phyloP scores from a whole-genome alignment of 2,797 vertebrate genomes.

The Alosa sapidissima region DNA sequence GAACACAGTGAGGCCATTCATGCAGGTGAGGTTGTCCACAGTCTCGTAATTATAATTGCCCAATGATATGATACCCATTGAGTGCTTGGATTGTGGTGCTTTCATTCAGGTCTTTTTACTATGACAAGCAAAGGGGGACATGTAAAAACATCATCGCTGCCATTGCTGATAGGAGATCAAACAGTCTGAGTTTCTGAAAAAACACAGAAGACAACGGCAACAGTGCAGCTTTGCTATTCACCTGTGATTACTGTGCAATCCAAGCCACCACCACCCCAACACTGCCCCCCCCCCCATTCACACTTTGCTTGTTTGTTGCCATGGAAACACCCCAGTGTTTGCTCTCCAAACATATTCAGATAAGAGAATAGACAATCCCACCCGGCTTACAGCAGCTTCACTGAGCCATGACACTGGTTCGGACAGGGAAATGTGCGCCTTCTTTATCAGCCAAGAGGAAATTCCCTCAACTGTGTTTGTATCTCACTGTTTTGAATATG shows the following conservation, averaged over 20 bases:
- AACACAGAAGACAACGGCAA: not conserved
- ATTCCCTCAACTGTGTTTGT: conserved; percentile 7
- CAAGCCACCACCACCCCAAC: conserved; percentile 11
- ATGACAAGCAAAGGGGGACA: not conserved
- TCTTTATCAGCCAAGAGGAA: conserved; percentile 30
- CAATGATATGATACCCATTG: not conserved
- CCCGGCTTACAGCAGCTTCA: conserved; percentile 33
- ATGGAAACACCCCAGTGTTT: conserved; percentile 46
- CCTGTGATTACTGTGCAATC: conserved; percentile 35
- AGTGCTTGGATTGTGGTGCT: not conserved
- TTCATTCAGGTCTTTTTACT: not conserved
- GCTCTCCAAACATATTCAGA: conserved; percentile 47
- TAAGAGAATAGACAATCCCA: conserved; percentile 42
- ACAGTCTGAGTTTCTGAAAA: not conserved
- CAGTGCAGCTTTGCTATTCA: conserved; percentile 40
- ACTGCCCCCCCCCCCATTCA: not conserved
- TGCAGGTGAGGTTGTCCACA: not conserved
- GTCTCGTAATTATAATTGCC: not conserved
- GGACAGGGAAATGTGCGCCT: conserved; percentile 2
- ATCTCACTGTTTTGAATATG: conserved; percentile 8
- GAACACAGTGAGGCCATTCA: not conserved
- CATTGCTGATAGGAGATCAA: not conserved
- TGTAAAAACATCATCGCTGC: not conserved
- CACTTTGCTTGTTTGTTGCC: conserved; percentile 46
- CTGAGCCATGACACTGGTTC: conserved; percentile 27